Evolutionary conservation across 1,140 invertebrate species (phyloP), one percentile per base, ranked within the genome.

Genomic region (Drosophila auraria): DNA sequence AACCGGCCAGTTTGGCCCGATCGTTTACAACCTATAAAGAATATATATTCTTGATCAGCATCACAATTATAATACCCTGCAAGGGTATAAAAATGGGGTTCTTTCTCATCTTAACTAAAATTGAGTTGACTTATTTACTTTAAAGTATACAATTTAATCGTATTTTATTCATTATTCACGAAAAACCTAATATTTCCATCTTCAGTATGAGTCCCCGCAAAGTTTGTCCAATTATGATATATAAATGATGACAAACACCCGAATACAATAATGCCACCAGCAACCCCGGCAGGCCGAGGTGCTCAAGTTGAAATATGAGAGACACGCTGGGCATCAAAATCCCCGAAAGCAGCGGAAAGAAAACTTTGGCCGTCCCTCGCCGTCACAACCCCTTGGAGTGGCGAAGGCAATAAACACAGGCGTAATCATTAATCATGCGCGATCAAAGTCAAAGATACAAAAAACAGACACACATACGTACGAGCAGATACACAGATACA

Each of bases 401-500:
- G 71, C 83, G 77, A 49, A 57, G 71, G 84, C 84, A 84, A 89
- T 89, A 90, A 89, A 90, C 82, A 90, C 81, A 49, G 66, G 63
- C 66, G 84, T 90, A 89, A 89, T 89, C 84, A 89, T 89, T 90
- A 89, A 89, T 90, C 84, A 89, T 84, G 56, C 72, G 70, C 78
- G 84, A 81, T 87, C 84, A 87, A 87, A 87, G 81, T 84, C 86
- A 84, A 90, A 89, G 86, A 87, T 87, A 87, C 86, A 75, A 66
- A 64, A 72, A 81, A 73, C 59, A 66, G 23, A 60, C 50, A 78
- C 33, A 69, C 47, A 53, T 30, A 60, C 51, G 50, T 27, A 54
- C 60, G 20, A 53, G 12, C 45, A 47, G 45, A 75, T 58, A 49
- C 65, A 61, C 47, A 38, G 38, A 60, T 40, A 58, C 42, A 77